Conservation (phyloP, 2,888 invertebrate genomes). For the Cataglyphis livida region DNA sequence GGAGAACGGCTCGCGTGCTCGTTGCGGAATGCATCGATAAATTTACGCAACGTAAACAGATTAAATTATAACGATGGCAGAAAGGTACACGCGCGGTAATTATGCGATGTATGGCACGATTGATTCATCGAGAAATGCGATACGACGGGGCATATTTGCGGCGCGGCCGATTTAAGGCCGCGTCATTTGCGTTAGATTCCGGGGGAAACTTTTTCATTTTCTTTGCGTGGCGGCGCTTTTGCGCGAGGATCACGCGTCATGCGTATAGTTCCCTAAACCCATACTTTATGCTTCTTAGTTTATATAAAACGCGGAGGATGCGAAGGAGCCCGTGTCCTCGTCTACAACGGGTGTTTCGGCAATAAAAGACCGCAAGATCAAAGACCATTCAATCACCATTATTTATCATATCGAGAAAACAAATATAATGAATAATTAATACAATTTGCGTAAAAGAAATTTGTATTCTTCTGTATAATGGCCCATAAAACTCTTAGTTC, state of each 20-base stretch:
- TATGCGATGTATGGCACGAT: slow-evolving; percentile 39
- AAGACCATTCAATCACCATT: not conserved
- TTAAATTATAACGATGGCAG: slow-evolving; percentile 48
- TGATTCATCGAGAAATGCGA: slow-evolving; percentile 48
- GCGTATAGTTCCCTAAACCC: slow-evolving; percentile 54
- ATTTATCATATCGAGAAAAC: not conserved
- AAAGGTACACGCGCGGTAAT: slow-evolving; percentile 45
- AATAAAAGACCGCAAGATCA: not conserved
- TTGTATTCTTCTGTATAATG: not conserved
- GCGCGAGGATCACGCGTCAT: not conserved
- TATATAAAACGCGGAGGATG: slow-evolving; percentile 17
- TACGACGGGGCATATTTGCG: not conserved
- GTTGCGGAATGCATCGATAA: slow-evolving; percentile 54
- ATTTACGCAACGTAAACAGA: slow-evolving; percentile 47
- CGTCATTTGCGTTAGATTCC: slow-evolving; percentile 12
- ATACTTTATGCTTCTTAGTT: slow-evolving; percentile 45
- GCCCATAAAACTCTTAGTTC: not conserved
- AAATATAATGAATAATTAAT: not conserved
- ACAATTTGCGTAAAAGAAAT: not conserved
- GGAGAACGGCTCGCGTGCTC: slow-evolving; percentile 32
- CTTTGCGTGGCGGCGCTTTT: slow-evolving; percentile 40
- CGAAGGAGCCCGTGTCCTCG: slow-evolving; percentile 44
- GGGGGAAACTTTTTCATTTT: slow-evolving; percentile 33
- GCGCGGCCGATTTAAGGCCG: slow-evolving; percentile 22
- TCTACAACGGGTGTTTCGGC: slow-evolving; percentile 26